Evolutionary conservation across 1,140 invertebrate genomes (phyloP), one percentile per base, ranked within the genome.

Genomic region (Aphaenogaster floridana): DNA sequence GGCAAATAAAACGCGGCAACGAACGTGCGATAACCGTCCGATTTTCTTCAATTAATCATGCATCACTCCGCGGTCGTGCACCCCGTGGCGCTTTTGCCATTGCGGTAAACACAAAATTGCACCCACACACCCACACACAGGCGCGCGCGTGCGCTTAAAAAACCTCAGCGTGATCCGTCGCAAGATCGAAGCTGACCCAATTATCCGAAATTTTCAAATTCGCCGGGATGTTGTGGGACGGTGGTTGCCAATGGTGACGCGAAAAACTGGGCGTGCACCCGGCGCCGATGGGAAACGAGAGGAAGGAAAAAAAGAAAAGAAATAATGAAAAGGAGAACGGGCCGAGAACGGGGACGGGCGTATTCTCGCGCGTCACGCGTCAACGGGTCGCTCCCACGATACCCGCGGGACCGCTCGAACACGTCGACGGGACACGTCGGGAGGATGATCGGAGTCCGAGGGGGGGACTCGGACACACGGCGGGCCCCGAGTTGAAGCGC

Each of bases 181-280:
- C 80, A 42, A 74, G 45, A 83, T 84, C 69, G 57, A 84, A 84
- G 80, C 13, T 84, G 80, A 76, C 69, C 80, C 54, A 84, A 63
- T 84, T 84, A 84, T 61, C 28, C 9, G 28, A 42, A 80, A 80
- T 86, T 89, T 87, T 88, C 52, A 68, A 86, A 86, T 76, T 6
- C 36, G 15, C 50, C 57, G 57, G 63, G 76, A 74, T 78, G 61
- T 74, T 88, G 63, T 39, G 64, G 15, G 48, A 54, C 11, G 9
- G 6, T 11, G 87, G 92, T 93, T 93, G 89, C 88, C 71, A 92
- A 88, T 89, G 77, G 90, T 91, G 69, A 93, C 85, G 88, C 74
- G 72, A 78, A 68, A 81, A 85, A 92, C 87, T 89, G 89, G 88
- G 90, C 88, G 91, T 90, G 79, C 86, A 83, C 88, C 45, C 17